Evolutionary conservation across 1,140 invertebrate genomes (phyloP).

Genomic region (Sarcophaga bullata): DNA sequence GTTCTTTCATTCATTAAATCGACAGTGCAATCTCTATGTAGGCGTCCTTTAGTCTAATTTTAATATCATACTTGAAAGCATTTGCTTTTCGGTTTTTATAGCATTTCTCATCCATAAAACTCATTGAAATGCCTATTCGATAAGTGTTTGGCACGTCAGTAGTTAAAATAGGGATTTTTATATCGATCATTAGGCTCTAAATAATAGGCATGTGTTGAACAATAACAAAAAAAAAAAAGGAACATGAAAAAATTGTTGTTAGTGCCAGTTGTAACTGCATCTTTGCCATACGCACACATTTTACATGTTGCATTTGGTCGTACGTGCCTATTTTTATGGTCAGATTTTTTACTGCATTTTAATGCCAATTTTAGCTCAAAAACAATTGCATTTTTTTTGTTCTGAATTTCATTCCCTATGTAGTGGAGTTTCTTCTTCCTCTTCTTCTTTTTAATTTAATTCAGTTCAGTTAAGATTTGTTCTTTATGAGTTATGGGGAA

Average conservation of each 20-base stretch:
- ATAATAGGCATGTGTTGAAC: too few relatives aligned
- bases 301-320: too few relatives aligned
- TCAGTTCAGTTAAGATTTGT: neutral
- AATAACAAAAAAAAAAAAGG: too few relatives aligned
- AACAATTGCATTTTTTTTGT: conserved; percentile 32
- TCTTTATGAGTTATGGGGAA: conserved; percentile 59
- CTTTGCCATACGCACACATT: too few relatives aligned
- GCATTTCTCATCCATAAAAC: neutral
- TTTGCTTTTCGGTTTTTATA: neutral
- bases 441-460: neutral
- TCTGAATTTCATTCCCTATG: neutral
- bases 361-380: conserved; percentile 42
- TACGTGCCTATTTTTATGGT: conserved; percentile 41
- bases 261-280: too few relatives aligned
- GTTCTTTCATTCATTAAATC: too few relatives aligned
- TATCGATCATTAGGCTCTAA: too few relatives aligned
- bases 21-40: neutral
- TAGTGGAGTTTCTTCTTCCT: too few relatives aligned
- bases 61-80: neutral
- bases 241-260: too few relatives aligned
- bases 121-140: neutral
- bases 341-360: conserved; percentile 40
- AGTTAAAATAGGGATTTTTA: too few relatives aligned
- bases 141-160: neutral
- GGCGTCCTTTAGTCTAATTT: conserved; percentile 38